A percentile compares a stretch with the other conserved stretches of the same genome.
Evolutionary conservation across 2,888 invertebrate genomes (phyloP).

Genomic region (Drosophila villosipedis): DNA sequence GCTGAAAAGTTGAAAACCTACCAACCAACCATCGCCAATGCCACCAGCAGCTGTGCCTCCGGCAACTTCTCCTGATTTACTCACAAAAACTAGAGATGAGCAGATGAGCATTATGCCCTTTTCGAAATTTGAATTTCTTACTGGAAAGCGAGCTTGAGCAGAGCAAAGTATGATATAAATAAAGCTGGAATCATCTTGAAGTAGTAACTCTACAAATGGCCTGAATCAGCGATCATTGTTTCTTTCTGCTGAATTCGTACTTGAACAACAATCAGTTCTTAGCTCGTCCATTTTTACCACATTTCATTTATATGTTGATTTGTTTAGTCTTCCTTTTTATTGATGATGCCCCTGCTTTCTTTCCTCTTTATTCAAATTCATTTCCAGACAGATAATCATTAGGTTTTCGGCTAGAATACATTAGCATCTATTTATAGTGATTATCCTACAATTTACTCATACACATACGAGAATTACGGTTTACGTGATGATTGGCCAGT

Average conservation of each 20-base stretch:
- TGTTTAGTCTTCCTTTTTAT: neutral
- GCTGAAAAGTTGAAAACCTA: constrained; percentile 42
- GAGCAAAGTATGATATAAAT: neutral
- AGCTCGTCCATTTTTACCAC: neutral
- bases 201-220: neutral
- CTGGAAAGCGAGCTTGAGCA: neutral
- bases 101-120: neutral
- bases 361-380: neutral
- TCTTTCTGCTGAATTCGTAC: neutral
- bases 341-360: neutral
- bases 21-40: constrained; percentile 29
- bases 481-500: neutral
- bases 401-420: neutral
- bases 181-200: neutral
- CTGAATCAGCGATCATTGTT: neutral
- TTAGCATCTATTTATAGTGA: neutral
- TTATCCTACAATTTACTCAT: neutral
- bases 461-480: neutral
- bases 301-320: neutral
- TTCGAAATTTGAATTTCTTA: neutral
- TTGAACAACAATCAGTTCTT: neutral
- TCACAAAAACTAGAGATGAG: neutral
- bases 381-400: neutral
- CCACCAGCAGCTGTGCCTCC: constrained; percentile 63
- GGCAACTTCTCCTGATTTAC: constrained; percentile 1